These are phyloP conservation scores for Hephaestus fuliginosus DNA, from an alignment of 2,797 vertebrate genomes.

Conservation along the genomic window DNA sequence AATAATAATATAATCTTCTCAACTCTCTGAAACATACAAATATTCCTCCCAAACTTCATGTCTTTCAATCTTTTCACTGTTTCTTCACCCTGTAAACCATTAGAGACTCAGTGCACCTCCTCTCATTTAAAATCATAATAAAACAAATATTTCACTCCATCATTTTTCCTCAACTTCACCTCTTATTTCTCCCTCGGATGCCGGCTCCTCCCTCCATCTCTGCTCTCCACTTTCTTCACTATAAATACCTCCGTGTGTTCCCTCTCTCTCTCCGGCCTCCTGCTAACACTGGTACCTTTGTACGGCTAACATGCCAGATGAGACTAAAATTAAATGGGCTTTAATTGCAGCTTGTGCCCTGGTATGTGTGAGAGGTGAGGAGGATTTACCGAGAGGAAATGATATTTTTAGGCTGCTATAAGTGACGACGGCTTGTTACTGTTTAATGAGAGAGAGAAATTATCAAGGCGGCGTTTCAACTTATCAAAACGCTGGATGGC, in stretches of 20 bases:
- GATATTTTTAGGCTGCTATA: constrained; percentile 54
- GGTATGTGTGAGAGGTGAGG: constrained; percentile 53
- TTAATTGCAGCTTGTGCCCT: constrained; percentile 66
- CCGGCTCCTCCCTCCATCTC: constrained; percentile 45
- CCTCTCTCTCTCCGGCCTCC: constrained; percentile 48
- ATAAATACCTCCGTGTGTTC: constrained; percentile 70
- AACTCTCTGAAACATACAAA: not conserved
- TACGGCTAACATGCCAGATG: constrained; percentile 71
- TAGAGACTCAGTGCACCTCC: not conserved
- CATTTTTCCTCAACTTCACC: not conserved
- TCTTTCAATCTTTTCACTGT: not conserved
- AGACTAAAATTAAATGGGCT: constrained; percentile 79
- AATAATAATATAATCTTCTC: not conserved
- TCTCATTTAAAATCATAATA: not conserved
- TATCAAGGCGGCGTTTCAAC: constrained; percentile 9
- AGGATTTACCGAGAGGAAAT: constrained; percentile 64
- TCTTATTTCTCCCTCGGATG: constrained; percentile 31
- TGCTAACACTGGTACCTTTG: constrained; percentile 82
- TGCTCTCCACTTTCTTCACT: constrained; percentile 41
- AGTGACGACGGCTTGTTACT: constrained; percentile 30
- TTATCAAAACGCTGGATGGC: not conserved
- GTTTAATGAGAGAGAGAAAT: constrained; percentile 41
- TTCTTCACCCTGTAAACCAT: not conserved
- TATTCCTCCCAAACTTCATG: not conserved
- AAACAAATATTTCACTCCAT: not conserved